phyloP scores from a whole-genome alignment of 2,888 invertebrate species.

The Unio pictorum region DNA sequence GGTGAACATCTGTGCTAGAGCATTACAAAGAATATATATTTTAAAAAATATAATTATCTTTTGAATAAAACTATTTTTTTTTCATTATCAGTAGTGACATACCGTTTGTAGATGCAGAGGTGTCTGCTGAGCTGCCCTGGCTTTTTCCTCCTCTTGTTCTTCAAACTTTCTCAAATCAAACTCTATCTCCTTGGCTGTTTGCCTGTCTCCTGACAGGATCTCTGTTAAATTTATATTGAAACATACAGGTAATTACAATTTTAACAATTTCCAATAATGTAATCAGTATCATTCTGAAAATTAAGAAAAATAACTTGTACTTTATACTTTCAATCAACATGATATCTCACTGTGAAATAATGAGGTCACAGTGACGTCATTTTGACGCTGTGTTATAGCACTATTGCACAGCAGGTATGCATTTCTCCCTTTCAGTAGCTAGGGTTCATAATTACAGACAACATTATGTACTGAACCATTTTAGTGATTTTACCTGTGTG shows the following conservation, averaged over 20 bases:
- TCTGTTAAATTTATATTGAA: slow-evolving; percentile 49
- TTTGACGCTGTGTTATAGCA: too few species aligned
- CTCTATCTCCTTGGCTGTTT: slow-evolving; percentile 72
- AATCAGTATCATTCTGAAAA: not conserved
- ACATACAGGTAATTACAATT: not conserved
- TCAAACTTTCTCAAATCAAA: slow-evolving; percentile 72
- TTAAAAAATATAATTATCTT: not conserved
- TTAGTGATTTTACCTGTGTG: too few species aligned
- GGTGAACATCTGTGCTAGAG: too few species aligned
- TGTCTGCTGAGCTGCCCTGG: slow-evolving; percentile 3
- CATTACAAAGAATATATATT: too few species aligned
- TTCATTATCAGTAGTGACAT: slow-evolving; percentile 7
- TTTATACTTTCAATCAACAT: not conserved
- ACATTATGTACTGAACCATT: too few species aligned
- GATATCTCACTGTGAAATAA: not conserved
- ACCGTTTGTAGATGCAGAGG: slow-evolving; percentile 1
- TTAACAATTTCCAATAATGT: not conserved
- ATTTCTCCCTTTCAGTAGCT: too few species aligned
- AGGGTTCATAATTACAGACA: too few species aligned
- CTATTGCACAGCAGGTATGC: too few species aligned
- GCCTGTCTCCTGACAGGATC: slow-evolving; percentile 72
- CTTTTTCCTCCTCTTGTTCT: slow-evolving; percentile 43
- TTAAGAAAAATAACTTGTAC: not conserved
- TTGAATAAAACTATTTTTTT: not conserved
- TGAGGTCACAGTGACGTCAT: not conserved